These are phyloP conservation scores for Microplitis mediator DNA, from an alignment of 1,140 invertebrate species.

Conservation along the genomic window DNA sequence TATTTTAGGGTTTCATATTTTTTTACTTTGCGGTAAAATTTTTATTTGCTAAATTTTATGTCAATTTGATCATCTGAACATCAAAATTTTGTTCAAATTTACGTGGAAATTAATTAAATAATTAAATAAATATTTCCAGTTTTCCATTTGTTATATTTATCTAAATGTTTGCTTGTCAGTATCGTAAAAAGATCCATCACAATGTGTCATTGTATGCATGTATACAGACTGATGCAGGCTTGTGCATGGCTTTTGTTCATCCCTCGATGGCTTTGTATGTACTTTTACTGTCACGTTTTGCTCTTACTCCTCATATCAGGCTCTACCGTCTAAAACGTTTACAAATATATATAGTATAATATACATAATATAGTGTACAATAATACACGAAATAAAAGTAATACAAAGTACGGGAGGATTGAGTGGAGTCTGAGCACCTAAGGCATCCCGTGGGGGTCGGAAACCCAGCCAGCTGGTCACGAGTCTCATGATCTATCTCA, in stretches of 20 bases:
- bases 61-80: too few relatives aligned
- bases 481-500: neutral
- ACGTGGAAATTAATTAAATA: too few relatives aligned
- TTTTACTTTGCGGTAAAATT: neutral
- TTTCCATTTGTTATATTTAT: neutral
- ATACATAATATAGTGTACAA: constrained; percentile 12
- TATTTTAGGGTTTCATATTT: neutral
- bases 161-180: neutral
- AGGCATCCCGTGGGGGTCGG: neutral
- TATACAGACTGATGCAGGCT: constrained; percentile 43
- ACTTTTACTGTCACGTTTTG: neutral
- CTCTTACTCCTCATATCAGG: constrained; percentile 3
- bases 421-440: neutral
- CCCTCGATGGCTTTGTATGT: constrained; percentile 3
- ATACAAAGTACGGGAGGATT: neutral
- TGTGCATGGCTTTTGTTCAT: constrained; percentile 43
- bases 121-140: neutral
- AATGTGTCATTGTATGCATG: constrained; percentile 52
- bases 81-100: too few relatives aligned
- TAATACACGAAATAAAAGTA: too few relatives aligned
- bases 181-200: constrained; percentile 47
- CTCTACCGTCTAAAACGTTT: neutral
- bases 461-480: constrained; percentile 5
- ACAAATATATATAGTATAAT: constrained; percentile 29
- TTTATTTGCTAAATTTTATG: constrained; percentile 1